Conservation (phyloP, 1,140 invertebrate species). For the Pseudomyrmex dendroicus region DNA sequence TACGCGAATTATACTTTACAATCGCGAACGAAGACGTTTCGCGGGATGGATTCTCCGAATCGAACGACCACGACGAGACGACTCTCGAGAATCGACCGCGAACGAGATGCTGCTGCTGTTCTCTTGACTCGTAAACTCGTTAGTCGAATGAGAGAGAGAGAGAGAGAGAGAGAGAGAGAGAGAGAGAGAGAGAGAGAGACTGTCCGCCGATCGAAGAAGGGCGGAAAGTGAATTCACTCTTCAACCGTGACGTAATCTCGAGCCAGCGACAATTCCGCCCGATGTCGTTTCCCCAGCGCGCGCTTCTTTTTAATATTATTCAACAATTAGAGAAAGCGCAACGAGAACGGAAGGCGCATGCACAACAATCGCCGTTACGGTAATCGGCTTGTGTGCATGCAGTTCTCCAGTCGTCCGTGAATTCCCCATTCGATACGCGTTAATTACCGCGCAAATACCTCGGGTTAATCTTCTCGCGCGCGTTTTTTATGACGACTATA, state of each 20-base stretch:
- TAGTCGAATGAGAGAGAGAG: constrained; percentile 68
- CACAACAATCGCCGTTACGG: not conserved
- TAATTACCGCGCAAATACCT: constrained; percentile 3
- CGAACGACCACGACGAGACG: not conserved
- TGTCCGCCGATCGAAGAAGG: constrained; percentile 67
- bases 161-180: constrained; percentile 38
- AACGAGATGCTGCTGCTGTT: constrained; percentile 55
- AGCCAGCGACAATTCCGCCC: constrained; percentile 38
- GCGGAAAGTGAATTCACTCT: constrained; percentile 70
- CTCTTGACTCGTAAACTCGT: constrained; percentile 71
- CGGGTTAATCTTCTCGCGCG: not conserved
- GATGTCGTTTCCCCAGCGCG: constrained; percentile 10
- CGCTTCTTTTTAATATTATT: not conserved
- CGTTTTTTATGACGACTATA: constrained; percentile 8
- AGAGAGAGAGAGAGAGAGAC: constrained; percentile 69
- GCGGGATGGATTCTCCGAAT: constrained; percentile 1
- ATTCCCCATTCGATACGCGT: not conserved
- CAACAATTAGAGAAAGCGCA: constrained; percentile 1
- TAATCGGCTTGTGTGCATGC: not conserved
- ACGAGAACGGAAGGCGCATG: not conserved
- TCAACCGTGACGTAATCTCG: constrained; percentile 61
- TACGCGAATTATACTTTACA: constrained; percentile 32
- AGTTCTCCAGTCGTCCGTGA: not conserved
- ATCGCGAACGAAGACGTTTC: not conserved
- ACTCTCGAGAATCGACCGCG: not conserved